Base-by-base conservation (phyloP, 2,113 vertebrate species). In the Chaetura pelagica region DNA sequence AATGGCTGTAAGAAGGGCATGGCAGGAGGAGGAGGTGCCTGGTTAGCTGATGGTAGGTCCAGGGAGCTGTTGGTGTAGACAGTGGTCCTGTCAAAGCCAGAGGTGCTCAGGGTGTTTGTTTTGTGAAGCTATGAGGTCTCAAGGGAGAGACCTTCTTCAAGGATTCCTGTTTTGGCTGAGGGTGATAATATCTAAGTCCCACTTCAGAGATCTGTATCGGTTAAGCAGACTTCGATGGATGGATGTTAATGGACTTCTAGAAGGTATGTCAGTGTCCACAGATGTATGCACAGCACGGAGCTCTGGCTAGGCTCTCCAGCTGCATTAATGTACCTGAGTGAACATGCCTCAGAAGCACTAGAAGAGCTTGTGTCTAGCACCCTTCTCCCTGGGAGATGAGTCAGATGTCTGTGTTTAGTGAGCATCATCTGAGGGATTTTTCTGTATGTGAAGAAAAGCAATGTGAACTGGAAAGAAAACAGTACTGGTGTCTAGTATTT, bases 241-340 rank as follows among this genome's bases (percentile, higher is more conserved):
- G 49, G 63, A 27, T 24, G n/a, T 79, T 46, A 12, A 7, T 35
- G 34, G 34, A 34, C 44, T 16, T 49, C 32, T 42, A 40, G 61
- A 44, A 17, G 7, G 8, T 27, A 4, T 0, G 0, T 55, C 38
- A 0, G 0, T 81, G 40, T 20, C 15, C 15, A 24, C 0, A 0
- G 20, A 18, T 46, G 14, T 12, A 13, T 24, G n/a, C 26, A 7
- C 63, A 55, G 54, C 1, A 1, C 40, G 61, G 32, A 66, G 21
- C 9, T 12, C 29, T 59, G 30, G 57, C 18, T 27, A 7, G 49
- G 58, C 38, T 74, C 21, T 49, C 9, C 2, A 3, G 24, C 44
- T 61, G 13, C 26, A 10, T 0, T 1, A 29, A 24, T 0, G 0
- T 35, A 32, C n/a, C 32, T 0, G 2, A 32, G 40, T 48, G 46